These are phyloP conservation scores for Gasterosteus aculeatus DNA, from an alignment of 2,113 vertebrate species.

Conservation along the genomic window DNA sequence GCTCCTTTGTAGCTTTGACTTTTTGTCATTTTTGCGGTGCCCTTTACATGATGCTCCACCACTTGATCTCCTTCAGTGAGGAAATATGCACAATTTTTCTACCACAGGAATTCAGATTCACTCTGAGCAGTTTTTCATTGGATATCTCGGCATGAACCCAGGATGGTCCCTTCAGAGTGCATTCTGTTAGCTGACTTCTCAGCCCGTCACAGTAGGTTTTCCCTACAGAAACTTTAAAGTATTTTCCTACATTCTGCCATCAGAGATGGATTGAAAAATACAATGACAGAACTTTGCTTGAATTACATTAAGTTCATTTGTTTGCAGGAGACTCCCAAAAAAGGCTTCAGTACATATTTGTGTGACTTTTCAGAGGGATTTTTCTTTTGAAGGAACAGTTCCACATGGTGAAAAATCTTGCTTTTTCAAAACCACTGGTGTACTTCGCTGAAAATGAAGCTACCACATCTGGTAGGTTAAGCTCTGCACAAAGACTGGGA, in stretches of 20 bases:
- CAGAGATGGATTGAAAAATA: not conserved
- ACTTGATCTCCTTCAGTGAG: conserved; percentile 6
- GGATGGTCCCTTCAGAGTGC: conserved; percentile 6
- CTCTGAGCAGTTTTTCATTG: not conserved
- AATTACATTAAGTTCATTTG: not conserved
- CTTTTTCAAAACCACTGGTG: too few relatives aligned
- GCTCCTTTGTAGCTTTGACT: not conserved
- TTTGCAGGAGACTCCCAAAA: not conserved
- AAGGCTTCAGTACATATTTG: not conserved
- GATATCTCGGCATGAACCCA: conserved; percentile 17
- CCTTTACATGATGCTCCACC: not conserved
- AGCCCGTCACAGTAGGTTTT: conserved; percentile 20
- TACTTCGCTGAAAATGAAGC: too few relatives aligned
- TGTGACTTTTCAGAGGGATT: not conserved
- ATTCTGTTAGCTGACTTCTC: conserved; percentile 41
- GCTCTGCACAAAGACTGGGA: too few relatives aligned
- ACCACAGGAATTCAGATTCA: conserved; percentile 19
- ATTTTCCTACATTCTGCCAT: conserved; percentile 12
- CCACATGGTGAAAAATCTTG: too few relatives aligned
- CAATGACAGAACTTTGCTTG: not conserved
- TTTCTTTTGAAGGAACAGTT: not conserved
- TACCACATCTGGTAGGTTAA: too few relatives aligned
- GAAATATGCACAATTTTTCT: conserved; percentile 26
- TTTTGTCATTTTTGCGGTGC: not conserved
- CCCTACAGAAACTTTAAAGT: conserved; percentile 26